A percentile compares a stretch with the other conserved stretches of the same genome.
These are phyloP conservation scores for Miichthys miiuy DNA, from an alignment of 2,797 vertebrate species.

Conservation along the genomic window DNA sequence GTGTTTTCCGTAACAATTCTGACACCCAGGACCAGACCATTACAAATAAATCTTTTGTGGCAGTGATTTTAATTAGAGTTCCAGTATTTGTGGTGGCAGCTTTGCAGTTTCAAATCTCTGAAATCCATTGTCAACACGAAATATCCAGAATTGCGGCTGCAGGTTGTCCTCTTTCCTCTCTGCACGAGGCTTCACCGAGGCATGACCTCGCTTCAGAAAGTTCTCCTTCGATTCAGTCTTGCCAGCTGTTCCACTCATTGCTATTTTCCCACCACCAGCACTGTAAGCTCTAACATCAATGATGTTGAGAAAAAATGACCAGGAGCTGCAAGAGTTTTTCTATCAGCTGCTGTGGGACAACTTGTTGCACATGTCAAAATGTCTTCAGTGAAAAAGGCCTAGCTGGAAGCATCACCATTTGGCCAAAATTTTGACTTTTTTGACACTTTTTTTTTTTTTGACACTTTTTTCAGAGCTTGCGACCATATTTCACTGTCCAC, in stretches of 20 bases:
- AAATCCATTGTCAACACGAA: slow-evolving; percentile 11
- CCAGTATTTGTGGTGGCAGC: background rate
- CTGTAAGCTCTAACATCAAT: background rate
- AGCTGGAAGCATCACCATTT: background rate
- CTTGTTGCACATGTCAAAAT: background rate
- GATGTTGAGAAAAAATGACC: background rate
- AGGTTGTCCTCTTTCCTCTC: background rate
- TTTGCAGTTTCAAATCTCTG: slow-evolving; percentile 1
- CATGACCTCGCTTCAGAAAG: slow-evolving; percentile 16
- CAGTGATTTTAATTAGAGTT: background rate
- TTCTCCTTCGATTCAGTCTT: slow-evolving; percentile 11
- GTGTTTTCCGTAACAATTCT: background rate
- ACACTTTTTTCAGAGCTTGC: no score
- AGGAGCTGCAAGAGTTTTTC: slow-evolving; percentile 9
- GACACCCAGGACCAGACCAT: background rate
- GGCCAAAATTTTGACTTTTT: background rate
- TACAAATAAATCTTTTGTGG: background rate
- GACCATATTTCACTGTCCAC: no score
- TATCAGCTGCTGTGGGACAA: background rate
- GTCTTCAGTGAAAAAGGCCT: background rate
- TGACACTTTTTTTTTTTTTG: slow-evolving; percentile 4
- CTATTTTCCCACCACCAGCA: slow-evolving; percentile 6
- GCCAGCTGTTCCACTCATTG: slow-evolving; percentile 40
- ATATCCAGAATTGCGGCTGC: background rate
- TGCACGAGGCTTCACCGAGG: background rate